Conservation (phyloP, 2,797 vertebrate species). For the Chaunax sp. region DNA sequence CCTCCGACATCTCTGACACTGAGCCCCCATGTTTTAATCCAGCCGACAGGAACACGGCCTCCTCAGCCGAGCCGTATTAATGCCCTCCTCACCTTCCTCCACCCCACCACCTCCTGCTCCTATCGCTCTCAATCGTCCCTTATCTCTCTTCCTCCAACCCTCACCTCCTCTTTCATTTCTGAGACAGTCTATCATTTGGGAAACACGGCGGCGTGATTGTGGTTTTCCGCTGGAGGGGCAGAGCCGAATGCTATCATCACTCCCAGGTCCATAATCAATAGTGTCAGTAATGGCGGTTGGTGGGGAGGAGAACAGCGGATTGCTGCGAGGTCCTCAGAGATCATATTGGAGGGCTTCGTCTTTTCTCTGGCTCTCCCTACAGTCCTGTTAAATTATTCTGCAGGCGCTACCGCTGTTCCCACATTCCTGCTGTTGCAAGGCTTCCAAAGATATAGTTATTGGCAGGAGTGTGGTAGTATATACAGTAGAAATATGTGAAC, state of each 20-base stretch:
- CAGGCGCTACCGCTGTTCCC: conserved; percentile 51
- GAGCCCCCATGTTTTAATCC: conserved; percentile 83
- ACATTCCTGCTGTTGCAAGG: too few relatives aligned
- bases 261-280: conserved; percentile 85
- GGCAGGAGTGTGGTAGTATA: conserved; percentile 7
- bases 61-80: conserved; percentile 86
- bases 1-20: conserved; percentile 84
- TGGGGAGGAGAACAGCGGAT: conserved; percentile 63
- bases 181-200: conserved; percentile 85
- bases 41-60: conserved; percentile 81
- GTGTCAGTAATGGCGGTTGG: conserved; percentile 84
- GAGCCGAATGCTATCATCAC: conserved; percentile 87
- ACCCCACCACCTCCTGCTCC: conserved; percentile 38
- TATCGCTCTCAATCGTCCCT: conserved; percentile 76
- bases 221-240: conserved; percentile 82
- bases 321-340: conserved; percentile 71
- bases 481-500: too few relatives aligned
- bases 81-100: conserved; percentile 64
- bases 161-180: conserved; percentile 83
- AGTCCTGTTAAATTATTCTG: conserved; percentile 68
- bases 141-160: conserved; percentile 77
- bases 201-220: conserved; percentile 80
- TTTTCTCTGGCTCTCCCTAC: conserved; percentile 64
- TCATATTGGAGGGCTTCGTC: conserved; percentile 74
- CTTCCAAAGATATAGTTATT: conserved; percentile 32